Evolutionary conservation across 2,113 vertebrate species (phyloP), one percentile per base, ranked within the genome.

Genomic region (Prunella fulvescens): DNA sequence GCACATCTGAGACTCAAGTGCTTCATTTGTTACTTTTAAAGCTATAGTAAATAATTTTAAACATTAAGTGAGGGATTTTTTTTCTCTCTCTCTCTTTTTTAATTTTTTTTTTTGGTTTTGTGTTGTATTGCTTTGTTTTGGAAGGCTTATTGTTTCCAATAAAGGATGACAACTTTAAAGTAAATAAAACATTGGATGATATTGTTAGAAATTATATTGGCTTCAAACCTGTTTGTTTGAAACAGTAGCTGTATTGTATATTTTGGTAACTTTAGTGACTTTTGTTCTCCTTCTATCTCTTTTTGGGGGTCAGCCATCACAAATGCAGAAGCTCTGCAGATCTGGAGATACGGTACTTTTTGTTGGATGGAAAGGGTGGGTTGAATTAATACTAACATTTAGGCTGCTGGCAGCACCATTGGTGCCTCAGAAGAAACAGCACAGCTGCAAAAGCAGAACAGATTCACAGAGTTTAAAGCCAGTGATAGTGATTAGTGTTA

Each of bases 1-100:
- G 90, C 95, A 94, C 90, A 78, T 94, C 82, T 92, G 92, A 97
- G 90, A 81, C 58, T 67, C 60, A 78, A 90, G 64, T 70, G 85
- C 93, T 97, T 91, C 33, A 66, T 96, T 96, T 94, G 79, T 92
- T 96, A 93, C 85, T 90, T 96, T 95, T 96, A 96, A 96, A 94
- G 92, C 67, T 88, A n/a, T 90, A 96, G 87, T 92, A 93, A 96
- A 90, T 92, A 80, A 88, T 92, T 95, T 82, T 86, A 93, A 89
- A 90, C 15, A 26, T 0, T 0, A 82, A 48, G 5, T 39, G n/a
- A 47, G 23, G 24, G 17, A 0, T 1, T 22, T 28, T 23, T 13
- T 53, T 6, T 13, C 19, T 18, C 4, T 25, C 17, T 3, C 0
- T 50, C 5, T 39, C 6, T 12, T 16, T 26, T 69, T 33, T 24